phyloP scores from a whole-genome alignment of 2,113 vertebrate species.

The Hiodon alosoides region DNA sequence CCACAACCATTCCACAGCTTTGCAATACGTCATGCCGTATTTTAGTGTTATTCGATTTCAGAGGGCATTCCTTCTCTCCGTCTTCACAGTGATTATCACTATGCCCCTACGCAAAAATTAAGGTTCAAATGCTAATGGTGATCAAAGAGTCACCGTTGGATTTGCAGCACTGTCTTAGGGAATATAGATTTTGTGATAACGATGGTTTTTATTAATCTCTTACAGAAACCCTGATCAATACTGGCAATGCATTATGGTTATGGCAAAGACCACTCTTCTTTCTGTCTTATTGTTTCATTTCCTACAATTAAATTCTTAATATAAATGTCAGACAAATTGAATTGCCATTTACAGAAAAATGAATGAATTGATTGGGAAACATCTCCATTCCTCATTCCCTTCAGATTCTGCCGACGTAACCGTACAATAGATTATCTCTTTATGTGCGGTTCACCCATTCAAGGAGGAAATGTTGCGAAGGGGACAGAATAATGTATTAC shows the following conservation, averaged over 20 bases:
- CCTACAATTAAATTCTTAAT: background rate
- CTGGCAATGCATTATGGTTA: background rate
- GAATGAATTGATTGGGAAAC: no score
- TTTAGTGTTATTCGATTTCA: background rate
- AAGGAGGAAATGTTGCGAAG: no score
- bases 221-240: background rate
- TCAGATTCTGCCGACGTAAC: no score
- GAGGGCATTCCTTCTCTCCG: background rate
- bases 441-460: no score
- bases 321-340: no score
- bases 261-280: background rate
- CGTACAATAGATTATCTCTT: no score
- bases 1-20: background rate
- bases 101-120: background rate
- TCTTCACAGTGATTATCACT: background rate
- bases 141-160: background rate
- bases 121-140: background rate
- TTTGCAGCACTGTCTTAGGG: background rate
- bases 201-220: background rate
- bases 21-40: background rate
- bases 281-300: background rate
- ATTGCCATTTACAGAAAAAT: no score
- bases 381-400: no score
- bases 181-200: background rate
- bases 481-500: no score